Evolutionary conservation across 2,888 invertebrate species (phyloP), one percentile per base, ranked within the genome.

Genomic region (Cheilosia grossa): DNA sequence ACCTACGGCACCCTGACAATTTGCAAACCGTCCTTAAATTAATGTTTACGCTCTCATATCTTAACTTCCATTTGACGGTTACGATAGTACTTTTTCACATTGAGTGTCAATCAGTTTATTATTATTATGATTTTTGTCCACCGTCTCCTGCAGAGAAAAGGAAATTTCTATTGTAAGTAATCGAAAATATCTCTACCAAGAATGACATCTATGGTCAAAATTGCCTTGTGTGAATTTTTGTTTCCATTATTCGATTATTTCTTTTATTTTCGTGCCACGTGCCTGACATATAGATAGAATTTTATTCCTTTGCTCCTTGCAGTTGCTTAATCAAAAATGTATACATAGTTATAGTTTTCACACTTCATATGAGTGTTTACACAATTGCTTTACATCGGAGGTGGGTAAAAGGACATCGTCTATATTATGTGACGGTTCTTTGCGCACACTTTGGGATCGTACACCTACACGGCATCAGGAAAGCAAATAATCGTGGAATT

Each of bases 261-360:
- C 15, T 9, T 53, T 47, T 67, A 40, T 27, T 58, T 13, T 21
- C 24, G 44, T 59, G 64, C 66, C 72, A 73, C 17, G 37, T 59
- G 33, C 51, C 59, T 59, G 33, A 47, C 21, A 72, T 37, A 13
- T 15, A 40, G 21, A 13, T 15, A 40, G 21, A 13, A 13, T 49
- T 10, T 21, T 49, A 2, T 19, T 17, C 15, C 7, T 40, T 58
- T 24, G 21, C 49, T 53, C 37, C 10, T 13, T 44, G 37, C 37
- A 73, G 59, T 59, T 33, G 53, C 19, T 40, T 66, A 27, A 66
- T 59, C 66, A 59, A 73, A 73, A 49, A 56, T 63, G 24, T 49
- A 27, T 27, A 51, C 27, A 30, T 30, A n/a, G 19, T 44, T 44
- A 40, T 66, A 44, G 53, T 59, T 79, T 61, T 42, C 44, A 61